Percentiles rank a stretch among this genome's conserved stretches.
Conservation (phyloP, 2,888 invertebrate species). For the Melinaea menophilus region DNA sequence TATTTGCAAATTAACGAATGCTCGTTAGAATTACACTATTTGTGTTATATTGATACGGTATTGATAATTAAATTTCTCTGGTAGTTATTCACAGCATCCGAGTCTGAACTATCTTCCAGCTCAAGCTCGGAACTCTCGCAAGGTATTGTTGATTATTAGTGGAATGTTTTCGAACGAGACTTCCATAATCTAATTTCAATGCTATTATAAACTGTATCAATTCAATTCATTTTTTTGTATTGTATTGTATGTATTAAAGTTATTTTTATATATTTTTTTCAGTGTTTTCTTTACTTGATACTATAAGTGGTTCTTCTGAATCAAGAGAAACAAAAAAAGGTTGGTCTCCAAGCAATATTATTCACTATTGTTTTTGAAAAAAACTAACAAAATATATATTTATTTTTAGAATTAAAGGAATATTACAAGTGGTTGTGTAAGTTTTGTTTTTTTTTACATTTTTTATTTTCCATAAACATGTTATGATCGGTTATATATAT, state of each 20-base stretch:
- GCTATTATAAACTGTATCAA: neutral
- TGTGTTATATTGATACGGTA: neutral
- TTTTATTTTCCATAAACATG: neutral
- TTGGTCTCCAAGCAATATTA: neutral
- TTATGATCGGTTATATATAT: neutral
- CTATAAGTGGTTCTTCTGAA: conserved; percentile 21
- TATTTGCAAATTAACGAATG: too few relatives aligned
- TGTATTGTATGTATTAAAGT: too few relatives aligned
- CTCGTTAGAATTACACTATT: too few relatives aligned
- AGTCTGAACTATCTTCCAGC: conserved; percentile 1
- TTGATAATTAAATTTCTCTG: neutral
- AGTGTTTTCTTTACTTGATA: conserved; percentile 27
- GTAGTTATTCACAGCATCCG: neutral
- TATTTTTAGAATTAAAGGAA: conserved; percentile 36
- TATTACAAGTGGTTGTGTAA: conserved; percentile 33
- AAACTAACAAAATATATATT: neutral
- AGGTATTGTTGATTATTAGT: neutral
- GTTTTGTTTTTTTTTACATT: conserved; percentile 17
- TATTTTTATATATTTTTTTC: conserved; percentile 11
- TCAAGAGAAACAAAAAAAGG: conserved; percentile 22
- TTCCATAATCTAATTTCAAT: conserved; percentile 7
- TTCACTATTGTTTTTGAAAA: neutral
- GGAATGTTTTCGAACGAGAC: neutral
- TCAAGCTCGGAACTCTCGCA: conserved; percentile 2
- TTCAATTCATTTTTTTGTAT: too few relatives aligned